Base-by-base conservation (phyloP, 2,113 vertebrate genomes). In the Ictalurus punctatus region DNA sequence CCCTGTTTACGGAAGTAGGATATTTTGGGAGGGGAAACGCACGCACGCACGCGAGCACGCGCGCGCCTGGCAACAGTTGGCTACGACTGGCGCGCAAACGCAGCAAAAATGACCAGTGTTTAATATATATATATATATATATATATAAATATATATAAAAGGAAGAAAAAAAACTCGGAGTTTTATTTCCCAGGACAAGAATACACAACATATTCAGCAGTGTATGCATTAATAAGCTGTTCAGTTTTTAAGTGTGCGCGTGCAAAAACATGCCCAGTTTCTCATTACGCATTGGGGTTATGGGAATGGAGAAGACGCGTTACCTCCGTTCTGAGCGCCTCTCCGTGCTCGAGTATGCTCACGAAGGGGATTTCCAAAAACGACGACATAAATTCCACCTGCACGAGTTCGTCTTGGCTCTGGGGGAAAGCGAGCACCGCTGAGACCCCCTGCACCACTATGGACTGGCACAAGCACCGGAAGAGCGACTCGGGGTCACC, bases 381-480 rank as follows among this genome's bases (percentile, higher is more conserved):
- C 23, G 96, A 95, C 58, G 97, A 95, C 94, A 98, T 92, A 92
- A 98, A 95, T 83, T 97, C 96, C 95, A 98, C 92, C 93, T 97
- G 97, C 83, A 97, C 95, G 87, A 98, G 94, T 94, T 98, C 97
- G 40, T 96, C 95, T 21, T 95, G 95, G 91, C 93, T 96, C 90
- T 97, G 96, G 27, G 97, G 97, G 93, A 98, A 97, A 48, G 96
- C 97, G 85, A 97, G 94, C 89, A 97, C 93, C 2, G 97, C 97
- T 13, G 95, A 96, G 90, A 97, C 96, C 48, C 97, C 97, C 69
- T 95, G 96, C 67, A 93, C 95, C 90, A 93, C 95, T 91, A 97
- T 93, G 13, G 94, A 94, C 93, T 95, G 94, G 92, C 97, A 98
- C 61, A 96, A 91, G 93, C 95, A 95, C 84, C 94, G 95, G 90